Evolutionary conservation across 2,888 invertebrate species (phyloP).

Genomic region (Synanthedon tipuliformis): DNA sequence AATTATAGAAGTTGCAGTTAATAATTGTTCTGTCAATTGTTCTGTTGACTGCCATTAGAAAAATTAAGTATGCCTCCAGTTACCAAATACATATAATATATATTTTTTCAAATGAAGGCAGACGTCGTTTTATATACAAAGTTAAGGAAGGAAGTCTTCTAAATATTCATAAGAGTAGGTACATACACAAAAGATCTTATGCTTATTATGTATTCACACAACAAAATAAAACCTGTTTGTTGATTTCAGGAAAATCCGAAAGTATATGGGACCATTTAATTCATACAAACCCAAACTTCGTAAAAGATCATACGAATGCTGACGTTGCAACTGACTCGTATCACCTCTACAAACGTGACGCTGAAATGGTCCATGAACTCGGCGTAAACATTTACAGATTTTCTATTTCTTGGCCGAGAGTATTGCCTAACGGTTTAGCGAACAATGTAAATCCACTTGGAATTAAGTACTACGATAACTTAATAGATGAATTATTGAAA

Average conservation of each 20-base stretch:
- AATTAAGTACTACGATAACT: slow-evolving; percentile 79
- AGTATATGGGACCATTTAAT: slow-evolving; percentile 73
- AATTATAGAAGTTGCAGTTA: too few species aligned
- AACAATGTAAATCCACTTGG: slow-evolving; percentile 77
- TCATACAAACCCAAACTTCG: slow-evolving; percentile 60
- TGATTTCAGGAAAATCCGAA: slow-evolving; percentile 70
- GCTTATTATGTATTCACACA: too few species aligned
- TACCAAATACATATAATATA: too few species aligned
- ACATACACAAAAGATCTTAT: too few species aligned
- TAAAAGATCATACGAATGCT: slow-evolving; percentile 69
- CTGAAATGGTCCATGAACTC: slow-evolving; percentile 71
- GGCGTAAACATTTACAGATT: slow-evolving; percentile 78
- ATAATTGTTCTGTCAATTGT: too few species aligned
- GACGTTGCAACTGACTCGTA: slow-evolving; percentile 79
- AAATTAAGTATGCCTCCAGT: too few species aligned
- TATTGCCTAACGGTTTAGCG: slow-evolving; percentile 77
- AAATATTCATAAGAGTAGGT: too few species aligned
- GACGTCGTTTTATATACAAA: too few species aligned
- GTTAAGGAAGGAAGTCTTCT: too few species aligned
- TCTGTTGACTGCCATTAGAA: too few species aligned
- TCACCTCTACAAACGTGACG: slow-evolving; percentile 73
- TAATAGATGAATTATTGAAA: slow-evolving; percentile 77
- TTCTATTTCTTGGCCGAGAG: slow-evolving; percentile 81
- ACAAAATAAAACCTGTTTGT: neutral
- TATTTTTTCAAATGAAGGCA: too few species aligned